A percentile compares a stretch with the other conserved stretches of the same genome.
These are phyloP conservation scores for Lagenorhynchus albirostris DNA, from an alignment of 2,113 vertebrate genomes.

Conservation along the genomic window DNA sequence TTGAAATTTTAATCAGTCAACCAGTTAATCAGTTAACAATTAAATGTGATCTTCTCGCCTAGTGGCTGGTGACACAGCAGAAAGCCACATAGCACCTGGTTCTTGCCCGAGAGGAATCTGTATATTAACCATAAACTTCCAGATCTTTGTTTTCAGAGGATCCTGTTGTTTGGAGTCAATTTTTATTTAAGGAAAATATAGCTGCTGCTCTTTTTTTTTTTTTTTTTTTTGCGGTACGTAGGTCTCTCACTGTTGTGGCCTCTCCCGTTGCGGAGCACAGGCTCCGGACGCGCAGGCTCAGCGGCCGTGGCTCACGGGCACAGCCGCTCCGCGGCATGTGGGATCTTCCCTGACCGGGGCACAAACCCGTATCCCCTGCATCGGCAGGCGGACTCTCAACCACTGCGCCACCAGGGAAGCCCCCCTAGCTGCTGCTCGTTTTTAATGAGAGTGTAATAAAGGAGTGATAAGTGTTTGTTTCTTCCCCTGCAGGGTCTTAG, in stretches of 20 bases:
- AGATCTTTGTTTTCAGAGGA: neutral
- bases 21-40: neutral
- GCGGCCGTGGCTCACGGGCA: accelerated
- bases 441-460: neutral
- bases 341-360: too few relatives aligned
- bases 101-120: neutral
- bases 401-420: too few relatives aligned
- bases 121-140: neutral
- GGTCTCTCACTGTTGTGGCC: too few relatives aligned
- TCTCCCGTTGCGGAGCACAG: too few relatives aligned
- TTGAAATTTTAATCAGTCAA: neutral
- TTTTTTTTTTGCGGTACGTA: too few relatives aligned
- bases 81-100: neutral
- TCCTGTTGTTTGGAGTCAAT: neutral
- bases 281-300: too few relatives aligned
- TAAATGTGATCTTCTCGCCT: neutral
- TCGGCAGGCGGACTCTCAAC: too few relatives aligned
- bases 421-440: neutral
- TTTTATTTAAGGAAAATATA: slow-evolving; percentile 31
- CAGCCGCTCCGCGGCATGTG: too few relatives aligned
- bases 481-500: neutral
- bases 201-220: neutral
- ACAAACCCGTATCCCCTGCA: too few relatives aligned
- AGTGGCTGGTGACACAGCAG: neutral
- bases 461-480: neutral